phyloP scores from a whole-genome alignment of 2,888 invertebrate genomes.

The Heliconius aoede region DNA sequence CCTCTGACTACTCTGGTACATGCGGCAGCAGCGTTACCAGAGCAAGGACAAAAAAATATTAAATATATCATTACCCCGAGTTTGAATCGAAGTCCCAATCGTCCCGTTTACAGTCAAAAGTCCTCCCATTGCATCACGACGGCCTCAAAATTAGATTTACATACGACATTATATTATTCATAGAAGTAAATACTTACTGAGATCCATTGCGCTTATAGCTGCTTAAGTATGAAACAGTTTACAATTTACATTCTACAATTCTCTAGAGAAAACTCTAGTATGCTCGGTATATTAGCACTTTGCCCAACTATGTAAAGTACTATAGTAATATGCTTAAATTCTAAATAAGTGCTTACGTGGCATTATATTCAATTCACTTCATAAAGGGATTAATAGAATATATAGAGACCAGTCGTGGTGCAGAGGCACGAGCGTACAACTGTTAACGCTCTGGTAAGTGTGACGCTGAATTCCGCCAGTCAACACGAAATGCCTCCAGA shows the following conservation, averaged over 20 bases:
- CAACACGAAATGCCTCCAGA: too few relatives aligned
- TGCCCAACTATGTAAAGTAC: background rate
- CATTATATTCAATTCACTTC: too few relatives aligned
- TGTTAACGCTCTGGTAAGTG: too few relatives aligned
- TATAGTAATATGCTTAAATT: background rate
- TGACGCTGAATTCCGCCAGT: too few relatives aligned
- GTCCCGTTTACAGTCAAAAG: background rate
- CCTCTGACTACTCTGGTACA: too few relatives aligned
- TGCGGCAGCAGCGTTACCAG: too few relatives aligned
- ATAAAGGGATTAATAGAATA: too few relatives aligned
- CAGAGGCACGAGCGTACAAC: too few relatives aligned
- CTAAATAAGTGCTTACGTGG: background rate
- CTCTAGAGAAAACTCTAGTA: slow-evolving; percentile 6
- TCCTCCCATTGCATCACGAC: background rate
- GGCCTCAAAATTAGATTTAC: background rate
- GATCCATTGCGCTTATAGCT: background rate
- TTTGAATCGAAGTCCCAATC: background rate
- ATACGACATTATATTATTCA: background rate
- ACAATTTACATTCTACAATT: too few relatives aligned
- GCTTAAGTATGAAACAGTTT: background rate
- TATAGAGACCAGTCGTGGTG: too few relatives aligned
- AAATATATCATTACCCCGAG: background rate
- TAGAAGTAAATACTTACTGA: background rate
- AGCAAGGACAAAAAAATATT: background rate
- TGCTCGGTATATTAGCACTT: slow-evolving; percentile 3